These are phyloP conservation scores for Microctenopoma stevenorrisi DNA, from an alignment of 2,797 vertebrate genomes.

Conservation along the genomic window DNA sequence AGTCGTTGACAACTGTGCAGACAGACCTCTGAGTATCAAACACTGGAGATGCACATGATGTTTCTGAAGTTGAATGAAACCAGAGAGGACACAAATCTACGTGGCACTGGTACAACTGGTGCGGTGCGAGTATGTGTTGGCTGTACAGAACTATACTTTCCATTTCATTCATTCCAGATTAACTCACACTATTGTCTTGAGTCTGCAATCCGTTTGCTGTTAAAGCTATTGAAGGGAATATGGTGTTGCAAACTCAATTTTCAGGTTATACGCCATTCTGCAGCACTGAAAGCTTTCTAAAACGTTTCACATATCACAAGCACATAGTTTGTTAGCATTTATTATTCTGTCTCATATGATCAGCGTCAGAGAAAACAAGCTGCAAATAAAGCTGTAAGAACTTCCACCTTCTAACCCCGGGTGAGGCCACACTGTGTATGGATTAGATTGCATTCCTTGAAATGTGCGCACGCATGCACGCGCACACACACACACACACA, in stretches of 20 bases:
- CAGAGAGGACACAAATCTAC: not conserved
- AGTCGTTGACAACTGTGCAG: not conserved
- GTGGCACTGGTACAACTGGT: not conserved
- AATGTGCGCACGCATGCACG: not conserved
- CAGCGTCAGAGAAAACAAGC: constrained; percentile 2
- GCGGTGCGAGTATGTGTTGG: constrained; percentile 5
- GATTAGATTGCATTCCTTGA: constrained; percentile 61
- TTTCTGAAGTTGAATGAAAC: constrained; percentile 1
- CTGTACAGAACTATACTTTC: not conserved
- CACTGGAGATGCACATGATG: not conserved
- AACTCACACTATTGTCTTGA: constrained; percentile 16
- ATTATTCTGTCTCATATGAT: constrained; percentile 45
- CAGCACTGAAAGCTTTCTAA: no score
- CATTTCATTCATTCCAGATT: constrained; percentile 13
- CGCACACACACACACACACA: constrained; percentile 1
- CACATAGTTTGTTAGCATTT: not conserved
- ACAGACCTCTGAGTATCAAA: not conserved
- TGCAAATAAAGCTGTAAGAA: constrained; percentile 68
- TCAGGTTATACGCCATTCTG: no score
- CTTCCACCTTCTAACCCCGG: constrained; percentile 53
- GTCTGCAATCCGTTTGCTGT: not conserved
- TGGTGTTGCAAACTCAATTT: no score
- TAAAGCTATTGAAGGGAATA: constrained; percentile 8
- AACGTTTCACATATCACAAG: not conserved
- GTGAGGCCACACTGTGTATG: constrained; percentile 43